A percentile compares a stretch with the other conserved stretches of the same genome.
Conservation (phyloP, 1,140 invertebrate species). For the Orussus abietinus region DNA sequence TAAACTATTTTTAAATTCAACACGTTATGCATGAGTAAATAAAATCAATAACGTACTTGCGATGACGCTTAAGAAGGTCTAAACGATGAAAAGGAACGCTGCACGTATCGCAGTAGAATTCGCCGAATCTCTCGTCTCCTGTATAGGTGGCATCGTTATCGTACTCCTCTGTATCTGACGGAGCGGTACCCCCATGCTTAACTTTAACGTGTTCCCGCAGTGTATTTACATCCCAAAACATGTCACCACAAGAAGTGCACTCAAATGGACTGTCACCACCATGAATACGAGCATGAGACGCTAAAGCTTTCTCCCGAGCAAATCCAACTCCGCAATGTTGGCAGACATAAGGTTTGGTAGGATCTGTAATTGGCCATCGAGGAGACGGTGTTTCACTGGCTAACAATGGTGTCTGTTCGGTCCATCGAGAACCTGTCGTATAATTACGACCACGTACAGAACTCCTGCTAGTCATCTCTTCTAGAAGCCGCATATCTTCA, state of each 20-base stretch:
- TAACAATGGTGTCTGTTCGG: slow-evolving; percentile 29
- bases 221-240: slow-evolving; percentile 70
- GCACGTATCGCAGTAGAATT: slow-evolving; percentile 72
- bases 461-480: slow-evolving; percentile 44
- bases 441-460: slow-evolving; percentile 50
- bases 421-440: slow-evolving; percentile 44
- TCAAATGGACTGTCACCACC: slow-evolving; percentile 73
- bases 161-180: slow-evolving; percentile 50
- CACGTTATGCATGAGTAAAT: slow-evolving; percentile 2
- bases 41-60: slow-evolving; percentile 43
- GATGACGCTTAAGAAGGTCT: slow-evolving; percentile 68
- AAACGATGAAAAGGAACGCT: slow-evolving; percentile 71
- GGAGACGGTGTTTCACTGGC: slow-evolving; percentile 32
- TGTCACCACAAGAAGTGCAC: slow-evolving; percentile 70
- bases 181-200: slow-evolving; percentile 53
- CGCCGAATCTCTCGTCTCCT: slow-evolving; percentile 64
- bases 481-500: slow-evolving; percentile 49
- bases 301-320: slow-evolving; percentile 73
- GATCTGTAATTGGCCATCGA: slow-evolving; percentile 64
- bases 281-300: slow-evolving; percentile 68
- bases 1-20: no score
- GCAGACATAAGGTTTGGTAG: slow-evolving; percentile 74
- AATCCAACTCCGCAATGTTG: slow-evolving; percentile 75
- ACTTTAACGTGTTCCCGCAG: slow-evolving; percentile 64
- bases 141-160: slow-evolving; percentile 58